phyloP scores from a whole-genome alignment of 2,113 vertebrate species.

The Raja brachyura region DNA sequence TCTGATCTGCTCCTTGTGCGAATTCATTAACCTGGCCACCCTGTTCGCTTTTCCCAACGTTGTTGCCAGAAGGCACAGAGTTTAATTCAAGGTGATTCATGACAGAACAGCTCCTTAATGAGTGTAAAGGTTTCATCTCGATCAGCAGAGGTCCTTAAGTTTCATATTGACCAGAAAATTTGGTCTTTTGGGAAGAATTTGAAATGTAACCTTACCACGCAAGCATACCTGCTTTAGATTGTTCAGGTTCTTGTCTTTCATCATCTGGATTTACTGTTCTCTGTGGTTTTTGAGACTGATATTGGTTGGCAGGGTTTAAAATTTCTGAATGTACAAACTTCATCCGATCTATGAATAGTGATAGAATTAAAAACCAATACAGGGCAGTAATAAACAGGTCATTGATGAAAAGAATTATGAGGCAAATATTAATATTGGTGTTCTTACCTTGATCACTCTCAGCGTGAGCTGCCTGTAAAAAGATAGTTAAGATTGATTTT shows the following conservation, averaged over 20 bases:
- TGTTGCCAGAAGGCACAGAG: too few relatives aligned
- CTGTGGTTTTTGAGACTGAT: slow-evolving; percentile 57
- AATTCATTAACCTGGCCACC: too few relatives aligned
- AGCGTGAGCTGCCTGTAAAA: slow-evolving; percentile 72
- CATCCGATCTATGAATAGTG: slow-evolving; percentile 54
- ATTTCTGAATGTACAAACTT: slow-evolving; percentile 63
- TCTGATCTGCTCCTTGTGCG: too few relatives aligned
- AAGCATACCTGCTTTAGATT: slow-evolving; percentile 72
- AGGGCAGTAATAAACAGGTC: neutral
- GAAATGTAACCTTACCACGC: neutral
- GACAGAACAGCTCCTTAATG: too few relatives aligned
- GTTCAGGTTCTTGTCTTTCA: slow-evolving; percentile 51
- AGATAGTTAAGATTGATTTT: slow-evolving; percentile 50
- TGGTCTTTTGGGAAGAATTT: neutral
- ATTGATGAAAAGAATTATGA: neutral
- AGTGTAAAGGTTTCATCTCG: too few relatives aligned
- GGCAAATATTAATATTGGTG: neutral
- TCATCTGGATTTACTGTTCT: slow-evolving; percentile 47
- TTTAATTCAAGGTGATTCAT: too few relatives aligned
- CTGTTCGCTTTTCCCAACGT: too few relatives aligned
- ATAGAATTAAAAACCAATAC: slow-evolving; percentile 41
- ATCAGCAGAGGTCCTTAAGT: too few relatives aligned
- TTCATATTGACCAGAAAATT: too few relatives aligned
- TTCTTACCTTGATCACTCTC: slow-evolving; percentile 69
- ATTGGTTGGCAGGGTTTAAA: slow-evolving; percentile 64